A percentile compares a stretch with the other conserved stretches of the same genome.
These are phyloP conservation scores for Ceratina calcarata DNA, from an alignment of 1,140 invertebrate genomes.

Conservation along the genomic window DNA sequence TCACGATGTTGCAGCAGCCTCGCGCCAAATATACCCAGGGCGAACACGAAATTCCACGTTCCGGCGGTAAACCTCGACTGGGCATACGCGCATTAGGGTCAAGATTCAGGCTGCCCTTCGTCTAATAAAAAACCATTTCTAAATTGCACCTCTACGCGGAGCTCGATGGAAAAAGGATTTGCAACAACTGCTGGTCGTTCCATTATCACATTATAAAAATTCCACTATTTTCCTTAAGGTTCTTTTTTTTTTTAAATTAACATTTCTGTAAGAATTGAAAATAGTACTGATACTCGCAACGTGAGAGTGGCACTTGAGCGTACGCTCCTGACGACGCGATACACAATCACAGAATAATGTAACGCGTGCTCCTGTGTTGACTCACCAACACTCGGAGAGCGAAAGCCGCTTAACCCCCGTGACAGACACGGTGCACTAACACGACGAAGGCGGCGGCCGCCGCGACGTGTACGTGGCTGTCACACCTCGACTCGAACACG, in stretches of 20 bases:
- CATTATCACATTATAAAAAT: no score
- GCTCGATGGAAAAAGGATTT: no score
- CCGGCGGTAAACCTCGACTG: neutral
- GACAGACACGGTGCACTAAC: neutral
- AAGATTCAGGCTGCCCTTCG: neutral
- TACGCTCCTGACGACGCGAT: slow-evolving; percentile 50
- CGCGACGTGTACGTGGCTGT: slow-evolving; percentile 7
- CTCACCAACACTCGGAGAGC: slow-evolving; percentile 69
- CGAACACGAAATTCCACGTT: slow-evolving; percentile 11
- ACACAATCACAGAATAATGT: slow-evolving; percentile 54
- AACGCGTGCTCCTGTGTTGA: slow-evolving; percentile 59
- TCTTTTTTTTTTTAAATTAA: no score
- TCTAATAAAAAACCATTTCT: no score
- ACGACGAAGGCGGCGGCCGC: neutral
- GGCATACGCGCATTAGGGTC: neutral
- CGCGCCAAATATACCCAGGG: slow-evolving; percentile 37
- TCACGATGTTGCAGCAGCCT: slow-evolving; percentile 19
- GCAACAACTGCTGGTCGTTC: no score
- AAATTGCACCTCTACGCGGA: no score
- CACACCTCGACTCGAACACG: slow-evolving; percentile 41
- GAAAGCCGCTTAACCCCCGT: slow-evolving; percentile 65
- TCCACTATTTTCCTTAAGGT: no score
- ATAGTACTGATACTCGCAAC: neutral
- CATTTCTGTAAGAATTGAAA: no score
- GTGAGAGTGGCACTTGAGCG: neutral